Evolutionary conservation across 2,113 vertebrate species (phyloP).

Genomic region (Spermophilus dauricus): DNA sequence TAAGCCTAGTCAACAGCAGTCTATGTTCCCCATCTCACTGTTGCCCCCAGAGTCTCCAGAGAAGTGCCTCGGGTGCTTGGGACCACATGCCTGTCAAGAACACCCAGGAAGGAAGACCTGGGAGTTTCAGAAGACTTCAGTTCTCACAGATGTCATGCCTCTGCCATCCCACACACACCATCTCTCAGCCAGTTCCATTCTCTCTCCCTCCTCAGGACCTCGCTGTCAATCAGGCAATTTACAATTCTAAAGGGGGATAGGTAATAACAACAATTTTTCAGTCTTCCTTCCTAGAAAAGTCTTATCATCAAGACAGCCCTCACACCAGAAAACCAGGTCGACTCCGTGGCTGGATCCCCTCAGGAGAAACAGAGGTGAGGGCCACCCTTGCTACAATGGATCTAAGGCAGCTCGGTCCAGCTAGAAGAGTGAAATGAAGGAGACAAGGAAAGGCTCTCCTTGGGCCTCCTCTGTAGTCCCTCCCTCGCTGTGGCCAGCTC

Average conservation of each 20-base stretch:
- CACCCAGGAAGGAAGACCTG: not conserved
- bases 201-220: not conserved
- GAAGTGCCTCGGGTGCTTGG: too few species aligned
- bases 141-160: not conserved
- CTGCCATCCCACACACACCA: not conserved
- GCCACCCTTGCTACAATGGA: not conserved
- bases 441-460: not conserved
- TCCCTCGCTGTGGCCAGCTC: not conserved
- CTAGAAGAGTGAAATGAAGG: not conserved
- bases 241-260: not conserved
- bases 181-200: not conserved
- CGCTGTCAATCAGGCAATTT: not conserved
- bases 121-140: not conserved
- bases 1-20: too few species aligned
- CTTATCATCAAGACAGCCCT: not conserved
- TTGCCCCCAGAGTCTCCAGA: not conserved
- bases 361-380: not conserved
- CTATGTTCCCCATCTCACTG: not conserved
- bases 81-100: not conserved
- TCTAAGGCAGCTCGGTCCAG: not conserved
- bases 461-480: not conserved
- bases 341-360: not conserved
- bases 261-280: not conserved
- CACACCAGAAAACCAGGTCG: not conserved
- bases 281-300: not conserved